These are phyloP conservation scores for Caenorhabditis macrosperma DNA, from an alignment of 2,888 invertebrate species.

Conservation along the genomic window DNA sequence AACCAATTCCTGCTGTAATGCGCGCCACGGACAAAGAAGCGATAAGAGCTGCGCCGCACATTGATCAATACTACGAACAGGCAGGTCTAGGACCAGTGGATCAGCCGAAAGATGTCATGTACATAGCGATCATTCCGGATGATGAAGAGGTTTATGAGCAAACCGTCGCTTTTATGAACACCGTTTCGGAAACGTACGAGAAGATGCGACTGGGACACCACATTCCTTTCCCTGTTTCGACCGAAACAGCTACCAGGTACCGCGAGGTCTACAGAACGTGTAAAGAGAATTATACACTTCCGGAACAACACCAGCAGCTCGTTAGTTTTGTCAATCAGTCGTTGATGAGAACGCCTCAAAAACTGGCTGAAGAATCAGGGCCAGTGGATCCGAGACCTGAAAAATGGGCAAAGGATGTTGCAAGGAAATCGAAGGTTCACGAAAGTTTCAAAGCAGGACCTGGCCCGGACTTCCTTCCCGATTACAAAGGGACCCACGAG, in stretches of 20 bases:
- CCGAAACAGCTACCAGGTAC: constrained; percentile 24
- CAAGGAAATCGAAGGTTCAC: neutral
- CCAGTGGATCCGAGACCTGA: constrained; percentile 3
- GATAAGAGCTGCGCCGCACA: constrained; percentile 57
- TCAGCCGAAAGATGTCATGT: constrained; percentile 94
- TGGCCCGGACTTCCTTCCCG: neutral
- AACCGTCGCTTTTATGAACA: constrained; percentile 82
- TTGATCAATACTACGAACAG: constrained; percentile 32
- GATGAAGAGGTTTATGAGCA: constrained; percentile 88
- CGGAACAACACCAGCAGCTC: constrained; percentile 1
- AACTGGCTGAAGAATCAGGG: neutral
- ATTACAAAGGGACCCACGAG: constrained; percentile 1
- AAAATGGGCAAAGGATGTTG: neutral
- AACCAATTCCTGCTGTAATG: constrained; percentile 82
- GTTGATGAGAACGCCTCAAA: neutral
- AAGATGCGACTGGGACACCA: constrained; percentile 92
- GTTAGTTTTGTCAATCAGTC: neutral
- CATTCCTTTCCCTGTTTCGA: constrained; percentile 85
- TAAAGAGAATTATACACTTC: too few species aligned
- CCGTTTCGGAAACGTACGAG: constrained; percentile 85
- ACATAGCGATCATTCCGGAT: constrained; percentile 94
- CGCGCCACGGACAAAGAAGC: constrained; percentile 60
- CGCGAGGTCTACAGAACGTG: neutral
- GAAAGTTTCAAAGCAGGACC: constrained; percentile 6
- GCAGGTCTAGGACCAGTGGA: constrained; percentile 96